Base-by-base conservation (phyloP, 2,888 invertebrate genomes). In the Nomada ferruginata region DNA sequence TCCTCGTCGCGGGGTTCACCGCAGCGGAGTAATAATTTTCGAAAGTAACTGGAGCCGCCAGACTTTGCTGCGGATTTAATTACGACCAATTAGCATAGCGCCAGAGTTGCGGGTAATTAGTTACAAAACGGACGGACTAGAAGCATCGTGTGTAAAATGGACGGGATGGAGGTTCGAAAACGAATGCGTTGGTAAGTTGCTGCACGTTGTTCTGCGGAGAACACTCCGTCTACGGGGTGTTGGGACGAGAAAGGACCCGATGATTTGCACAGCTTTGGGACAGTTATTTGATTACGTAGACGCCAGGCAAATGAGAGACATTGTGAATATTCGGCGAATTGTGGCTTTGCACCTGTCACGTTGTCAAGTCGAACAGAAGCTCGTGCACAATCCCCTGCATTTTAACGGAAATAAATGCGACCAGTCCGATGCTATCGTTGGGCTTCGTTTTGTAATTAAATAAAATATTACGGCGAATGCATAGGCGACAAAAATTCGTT, bases 211-310 rank as follows among this genome's bases (percentile, higher is more conserved):
- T 50, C 64, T 20, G 18, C n/a, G 13, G 23, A 23, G 18, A 15
- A 55, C n/a, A 2, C n/a, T 10, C 47, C 47, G 47, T 15, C 47
- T 47, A 47, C 15, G 47, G 15, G 36, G 10, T 9, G 47, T 5
- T 26, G 36, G 65, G 15, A 57, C 44, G n/a, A 60, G 73, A 85
- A 83, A 69, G 75, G 69, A 69, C 44, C n/a, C n/a, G 60, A 63
- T 23, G 68, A 59, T 52, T 47, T 13, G 15, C 23, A n/a, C 60
- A 42, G 60, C 69, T 75, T 76, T 26, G 69, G 47, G 26, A 7
- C 44, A 65, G 60, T 81, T 79, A 84, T 79, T 80, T 70, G 78
- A 80, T 79, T 79, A 74, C 65, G 57, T 13, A 36, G 44, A 36
- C 52, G 70, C 18, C 57, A 57, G 68, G 55, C 10, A 65, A 84